A percentile compares a stretch with the other conserved stretches of the same genome.
These are phyloP conservation scores for Cerceris rybyensis DNA, from an alignment of 2,888 invertebrate genomes.

Conservation along the genomic window DNA sequence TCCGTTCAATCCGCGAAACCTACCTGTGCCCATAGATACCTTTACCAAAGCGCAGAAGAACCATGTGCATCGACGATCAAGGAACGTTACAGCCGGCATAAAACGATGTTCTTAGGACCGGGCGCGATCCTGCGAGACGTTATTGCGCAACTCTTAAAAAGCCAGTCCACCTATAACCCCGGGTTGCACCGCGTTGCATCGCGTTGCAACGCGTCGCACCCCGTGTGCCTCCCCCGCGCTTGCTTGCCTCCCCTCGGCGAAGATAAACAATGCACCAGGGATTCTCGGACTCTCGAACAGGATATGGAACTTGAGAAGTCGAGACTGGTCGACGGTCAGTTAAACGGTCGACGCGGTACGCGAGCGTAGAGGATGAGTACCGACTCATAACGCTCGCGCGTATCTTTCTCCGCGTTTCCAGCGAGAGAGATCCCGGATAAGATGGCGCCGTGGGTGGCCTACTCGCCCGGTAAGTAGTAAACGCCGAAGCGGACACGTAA, in stretches of 20 bases:
- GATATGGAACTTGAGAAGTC: slow-evolving; percentile 77
- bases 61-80: slow-evolving; percentile 58
- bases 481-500: slow-evolving; percentile 70
- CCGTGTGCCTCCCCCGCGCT: slow-evolving; percentile 22
- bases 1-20: slow-evolving; percentile 19
- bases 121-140: slow-evolving; percentile 60
- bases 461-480: slow-evolving; percentile 70
- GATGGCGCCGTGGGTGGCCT: slow-evolving; percentile 81
- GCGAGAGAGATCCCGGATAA: slow-evolving; percentile 79
- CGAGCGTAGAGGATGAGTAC: slow-evolving; percentile 62
- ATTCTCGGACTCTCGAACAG: slow-evolving; percentile 74
- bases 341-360: slow-evolving; percentile 46
- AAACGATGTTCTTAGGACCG: slow-evolving; percentile 61
- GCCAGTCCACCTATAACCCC: slow-evolving; percentile 8
- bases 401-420: slow-evolving; percentile 60
- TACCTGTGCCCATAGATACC: slow-evolving; percentile 54
- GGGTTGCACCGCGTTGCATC: background rate
- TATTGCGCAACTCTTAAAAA: slow-evolving; percentile 68
- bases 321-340: slow-evolving; percentile 48
- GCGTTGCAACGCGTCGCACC: slow-evolving; percentile 46
- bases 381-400: slow-evolving; percentile 67
- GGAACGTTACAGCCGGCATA: slow-evolving; percentile 65
- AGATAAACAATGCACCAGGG: slow-evolving; percentile 70
- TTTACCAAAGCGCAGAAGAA: slow-evolving; percentile 40
- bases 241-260: slow-evolving; percentile 50